Evolutionary conservation across 1,140 invertebrate genomes (phyloP), one percentile per base, ranked within the genome.

Genomic region (Euglossa dilemma): DNA sequence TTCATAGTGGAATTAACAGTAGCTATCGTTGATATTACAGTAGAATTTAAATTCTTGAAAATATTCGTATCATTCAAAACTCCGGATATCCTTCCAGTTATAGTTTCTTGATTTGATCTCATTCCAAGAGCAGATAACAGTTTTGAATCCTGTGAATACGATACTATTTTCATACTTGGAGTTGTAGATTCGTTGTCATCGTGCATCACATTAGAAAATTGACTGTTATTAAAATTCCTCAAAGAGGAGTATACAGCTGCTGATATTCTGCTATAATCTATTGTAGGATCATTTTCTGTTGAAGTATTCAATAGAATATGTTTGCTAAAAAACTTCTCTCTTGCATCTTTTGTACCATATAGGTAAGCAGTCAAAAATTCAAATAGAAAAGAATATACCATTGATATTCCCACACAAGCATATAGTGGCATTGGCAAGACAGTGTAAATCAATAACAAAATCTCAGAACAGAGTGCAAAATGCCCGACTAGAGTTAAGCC

Each of bases 391-490:
- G 98, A 98, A 93, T 98, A 98, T 36, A 96, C 80, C 67, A 96
- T 94, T 66, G 97, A 97, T 83, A 98, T 96, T 67, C 96, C 94
- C 28, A 98, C 95, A 90, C 97, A 97, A 67, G 97, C 94, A 95
- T 98, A 99, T 3, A 99, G 93, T 25, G 98, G 98, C 94, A 99
- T 95, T 25, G 98, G 98, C 84, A 99, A 97, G 70, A 99, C 96
- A 67, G 98, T 99, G 92, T 99, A 99, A 91, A 99, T 97, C 73
- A 99, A 95, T 61, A 99, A 94, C 45, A 99, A 94, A 63, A 99
- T 97, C 95, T 98, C 97, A 76, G 98, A 96, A 91, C 97, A 97
- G 83, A 98, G 95, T 59, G 97, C 96, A 92, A 98, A 98, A 87
- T 98, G 96, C 69, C 97, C 97, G 16, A 98, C 95, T 73, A 97